Evolutionary conservation across 2,888 invertebrate genomes (phyloP).

Genomic region (Trimorus sp.): DNA sequence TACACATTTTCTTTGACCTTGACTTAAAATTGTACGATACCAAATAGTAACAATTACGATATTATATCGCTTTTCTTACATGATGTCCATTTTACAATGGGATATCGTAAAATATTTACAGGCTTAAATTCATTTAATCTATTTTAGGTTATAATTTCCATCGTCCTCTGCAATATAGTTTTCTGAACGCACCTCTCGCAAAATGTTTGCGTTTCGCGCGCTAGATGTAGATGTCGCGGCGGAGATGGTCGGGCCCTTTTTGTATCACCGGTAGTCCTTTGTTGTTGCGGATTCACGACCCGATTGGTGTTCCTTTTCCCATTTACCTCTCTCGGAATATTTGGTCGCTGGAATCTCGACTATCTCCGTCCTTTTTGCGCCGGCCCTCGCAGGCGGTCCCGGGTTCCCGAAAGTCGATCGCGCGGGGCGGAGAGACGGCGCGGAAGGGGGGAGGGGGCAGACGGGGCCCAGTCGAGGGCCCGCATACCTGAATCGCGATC

Average conservation of each 20-base stretch:
- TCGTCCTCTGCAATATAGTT: too few species aligned
- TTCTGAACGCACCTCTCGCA: too few species aligned
- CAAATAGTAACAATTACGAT: too few species aligned
- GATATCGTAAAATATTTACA: too few species aligned
- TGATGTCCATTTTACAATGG: too few species aligned
- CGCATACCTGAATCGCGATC: conserved; percentile 63
- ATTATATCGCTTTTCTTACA: too few species aligned
- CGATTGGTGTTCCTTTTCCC: conserved; percentile 59
- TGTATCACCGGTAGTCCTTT: conserved; percentile 59
- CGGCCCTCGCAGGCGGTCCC: conserved; percentile 38
- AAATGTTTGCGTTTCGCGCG: neutral
- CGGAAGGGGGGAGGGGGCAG: conserved; percentile 7
- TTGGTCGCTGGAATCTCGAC: conserved; percentile 51
- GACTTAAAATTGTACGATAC: too few species aligned
- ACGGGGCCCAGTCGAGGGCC: conserved; percentile 25
- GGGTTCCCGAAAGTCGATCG: conserved; percentile 58
- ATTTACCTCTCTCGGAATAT: conserved; percentile 56
- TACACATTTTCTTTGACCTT: too few species aligned
- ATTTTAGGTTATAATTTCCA: too few species aligned
- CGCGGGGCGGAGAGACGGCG: conserved; percentile 7
- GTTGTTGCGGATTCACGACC: conserved; percentile 49
- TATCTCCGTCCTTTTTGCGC: conserved; percentile 38
- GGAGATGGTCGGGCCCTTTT: conserved; percentile 31
- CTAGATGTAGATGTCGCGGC: too few species aligned
- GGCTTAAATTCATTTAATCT: too few species aligned